A percentile compares a stretch with the other conserved stretches of the same genome.
Conservation (phyloP, 2,797 vertebrate species). For the Phyllotis vaccarum region DNA sequence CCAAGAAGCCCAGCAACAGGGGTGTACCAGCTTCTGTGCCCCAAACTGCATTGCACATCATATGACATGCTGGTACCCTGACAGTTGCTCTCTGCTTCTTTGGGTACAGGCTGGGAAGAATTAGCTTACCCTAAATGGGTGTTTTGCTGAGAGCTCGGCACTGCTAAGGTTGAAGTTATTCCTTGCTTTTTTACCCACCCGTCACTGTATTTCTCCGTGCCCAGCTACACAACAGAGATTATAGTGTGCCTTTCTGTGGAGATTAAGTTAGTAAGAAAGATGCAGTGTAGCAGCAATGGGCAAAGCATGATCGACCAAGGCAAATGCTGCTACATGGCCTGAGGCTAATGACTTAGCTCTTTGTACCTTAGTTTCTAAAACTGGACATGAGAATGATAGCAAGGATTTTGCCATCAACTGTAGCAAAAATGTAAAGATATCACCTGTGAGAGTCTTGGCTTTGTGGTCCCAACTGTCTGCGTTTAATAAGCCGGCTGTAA, state of each 20-base stretch:
- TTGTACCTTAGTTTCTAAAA: slow-evolving; percentile 17
- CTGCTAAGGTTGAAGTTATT: not conserved
- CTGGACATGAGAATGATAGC: not conserved
- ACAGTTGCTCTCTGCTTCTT: not conserved
- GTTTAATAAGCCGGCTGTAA: not conserved
- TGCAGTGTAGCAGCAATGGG: not conserved
- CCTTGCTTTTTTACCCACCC: not conserved
- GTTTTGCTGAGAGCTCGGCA: not conserved
- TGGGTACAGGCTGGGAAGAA: too few relatives aligned
- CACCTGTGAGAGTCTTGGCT: not conserved
- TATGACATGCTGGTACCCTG: not conserved
- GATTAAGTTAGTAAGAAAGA: not conserved
- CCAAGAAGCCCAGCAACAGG: not conserved
- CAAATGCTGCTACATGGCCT: not conserved
- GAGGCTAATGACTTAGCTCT: not conserved
- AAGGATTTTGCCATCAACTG: not conserved
- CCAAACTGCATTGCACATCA: fast-evolving
- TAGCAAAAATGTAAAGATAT: not conserved
- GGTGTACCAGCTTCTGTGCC: not conserved
- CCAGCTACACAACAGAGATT: not conserved
- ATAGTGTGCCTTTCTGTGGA: not conserved
- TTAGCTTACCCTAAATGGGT: not conserved
- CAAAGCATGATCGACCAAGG: not conserved
- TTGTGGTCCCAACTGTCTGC: not conserved
- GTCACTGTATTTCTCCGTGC: not conserved